phyloP scores from a whole-genome alignment of 2,113 vertebrate species.

The Smithornis capensis region DNA sequence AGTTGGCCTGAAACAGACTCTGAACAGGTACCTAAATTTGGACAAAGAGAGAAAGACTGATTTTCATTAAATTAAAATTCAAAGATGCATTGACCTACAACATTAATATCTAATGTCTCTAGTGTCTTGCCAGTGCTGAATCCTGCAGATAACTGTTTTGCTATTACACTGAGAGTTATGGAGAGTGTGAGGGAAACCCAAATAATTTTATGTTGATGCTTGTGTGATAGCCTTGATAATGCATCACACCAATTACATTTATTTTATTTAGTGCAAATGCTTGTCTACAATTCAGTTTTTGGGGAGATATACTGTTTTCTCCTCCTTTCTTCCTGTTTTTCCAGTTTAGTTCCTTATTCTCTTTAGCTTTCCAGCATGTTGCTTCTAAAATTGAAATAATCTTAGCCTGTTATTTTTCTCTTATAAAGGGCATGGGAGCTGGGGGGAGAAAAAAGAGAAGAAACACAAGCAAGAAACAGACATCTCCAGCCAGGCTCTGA shows the following conservation, averaged over 20 bases:
- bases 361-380: neutral
- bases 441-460: neutral
- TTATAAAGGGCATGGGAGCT: neutral
- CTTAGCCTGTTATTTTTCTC: neutral
- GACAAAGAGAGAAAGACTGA: neutral
- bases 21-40: neutral
- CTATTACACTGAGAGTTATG: neutral
- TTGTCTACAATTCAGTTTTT: neutral
- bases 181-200: neutral
- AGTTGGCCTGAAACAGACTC: neutral
- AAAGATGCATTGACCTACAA: neutral
- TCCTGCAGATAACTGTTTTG: neutral
- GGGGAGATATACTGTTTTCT: neutral
- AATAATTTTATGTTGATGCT: neutral
- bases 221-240: neutral
- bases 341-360: neutral
- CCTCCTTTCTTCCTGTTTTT: neutral
- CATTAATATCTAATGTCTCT: neutral
- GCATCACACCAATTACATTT: neutral
- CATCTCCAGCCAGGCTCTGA: neutral
- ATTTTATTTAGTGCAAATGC: neutral
- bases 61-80: neutral
- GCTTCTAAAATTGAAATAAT: neutral
- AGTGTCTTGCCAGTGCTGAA: neutral
- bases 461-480: neutral